These are phyloP conservation scores for Tiaroga cobitis DNA, from an alignment of 2,797 vertebrate genomes.

Conservation along the genomic window DNA sequence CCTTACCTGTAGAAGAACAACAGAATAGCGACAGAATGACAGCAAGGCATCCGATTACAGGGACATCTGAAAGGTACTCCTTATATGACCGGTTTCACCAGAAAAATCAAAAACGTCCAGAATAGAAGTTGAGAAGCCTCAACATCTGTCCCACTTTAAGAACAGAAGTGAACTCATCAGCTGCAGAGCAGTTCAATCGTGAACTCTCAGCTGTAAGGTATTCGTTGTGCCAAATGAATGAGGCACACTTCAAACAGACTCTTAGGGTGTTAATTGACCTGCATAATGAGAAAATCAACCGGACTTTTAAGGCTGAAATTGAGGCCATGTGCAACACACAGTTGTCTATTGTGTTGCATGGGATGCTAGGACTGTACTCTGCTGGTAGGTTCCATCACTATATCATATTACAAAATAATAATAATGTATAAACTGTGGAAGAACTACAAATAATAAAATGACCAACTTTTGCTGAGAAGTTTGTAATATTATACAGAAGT, in stretches of 20 bases:
- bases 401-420: not conserved
- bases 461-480: too few species aligned
- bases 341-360: constrained; percentile 3
- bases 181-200: constrained; percentile 16
- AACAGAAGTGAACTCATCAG: not conserved
- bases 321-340: not conserved
- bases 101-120: not conserved
- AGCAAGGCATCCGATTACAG: not conserved
- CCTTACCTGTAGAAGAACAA: not conserved
- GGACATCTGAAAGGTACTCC: constrained; percentile 1
- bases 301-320: not conserved
- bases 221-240: constrained; percentile 14
- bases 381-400: not conserved
- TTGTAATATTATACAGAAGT: too few species aligned
- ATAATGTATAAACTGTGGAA: not conserved
- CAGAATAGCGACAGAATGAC: not conserved
- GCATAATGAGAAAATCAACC: not conserved
- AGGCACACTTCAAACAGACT: not conserved
- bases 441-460: not conserved
- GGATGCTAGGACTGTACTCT: not conserved
- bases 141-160: not conserved
- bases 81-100: constrained; percentile 36
- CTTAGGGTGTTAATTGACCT: not conserved
- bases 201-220: not conserved
- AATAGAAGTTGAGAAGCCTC: not conserved